These are phyloP conservation scores for Dicrurus megarhynchus DNA, from an alignment of 2,113 vertebrate species.

Conservation along the genomic window DNA sequence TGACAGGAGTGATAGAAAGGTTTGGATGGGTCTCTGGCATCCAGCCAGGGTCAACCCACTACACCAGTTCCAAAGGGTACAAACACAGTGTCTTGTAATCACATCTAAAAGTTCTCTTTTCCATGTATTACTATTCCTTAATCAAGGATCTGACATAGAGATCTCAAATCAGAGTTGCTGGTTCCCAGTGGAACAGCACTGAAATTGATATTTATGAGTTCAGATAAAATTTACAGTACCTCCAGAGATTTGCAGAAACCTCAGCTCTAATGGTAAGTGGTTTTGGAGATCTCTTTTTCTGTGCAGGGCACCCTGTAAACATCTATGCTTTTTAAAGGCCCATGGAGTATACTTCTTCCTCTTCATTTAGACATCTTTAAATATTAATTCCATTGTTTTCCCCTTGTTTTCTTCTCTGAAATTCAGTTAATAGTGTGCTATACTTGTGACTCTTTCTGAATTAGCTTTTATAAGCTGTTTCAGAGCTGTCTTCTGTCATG, in stretches of 20 bases:
- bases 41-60: background rate
- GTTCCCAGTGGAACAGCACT: background rate
- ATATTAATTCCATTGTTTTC: slow-evolving; percentile 27
- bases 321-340: background rate
- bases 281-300: background rate
- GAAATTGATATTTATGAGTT: background rate
- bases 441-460: background rate
- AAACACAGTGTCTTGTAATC: background rate
- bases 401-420: background rate
- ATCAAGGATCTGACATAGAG: background rate
- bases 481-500: slow-evolving; percentile 12
- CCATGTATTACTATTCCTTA: background rate
- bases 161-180: background rate
- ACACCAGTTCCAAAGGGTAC: background rate
- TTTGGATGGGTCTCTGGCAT: background rate
- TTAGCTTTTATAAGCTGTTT: slow-evolving; percentile 18
- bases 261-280: background rate
- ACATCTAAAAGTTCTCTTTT: background rate
- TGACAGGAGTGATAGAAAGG: too few relatives aligned
- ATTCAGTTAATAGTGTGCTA: background rate
- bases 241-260: background rate
- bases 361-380: background rate
- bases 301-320: background rate
- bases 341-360: background rate
- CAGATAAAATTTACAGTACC: background rate